These are phyloP conservation scores for Perizoma flavofasciatum DNA, from an alignment of 2,888 invertebrate genomes.

Conservation along the genomic window DNA sequence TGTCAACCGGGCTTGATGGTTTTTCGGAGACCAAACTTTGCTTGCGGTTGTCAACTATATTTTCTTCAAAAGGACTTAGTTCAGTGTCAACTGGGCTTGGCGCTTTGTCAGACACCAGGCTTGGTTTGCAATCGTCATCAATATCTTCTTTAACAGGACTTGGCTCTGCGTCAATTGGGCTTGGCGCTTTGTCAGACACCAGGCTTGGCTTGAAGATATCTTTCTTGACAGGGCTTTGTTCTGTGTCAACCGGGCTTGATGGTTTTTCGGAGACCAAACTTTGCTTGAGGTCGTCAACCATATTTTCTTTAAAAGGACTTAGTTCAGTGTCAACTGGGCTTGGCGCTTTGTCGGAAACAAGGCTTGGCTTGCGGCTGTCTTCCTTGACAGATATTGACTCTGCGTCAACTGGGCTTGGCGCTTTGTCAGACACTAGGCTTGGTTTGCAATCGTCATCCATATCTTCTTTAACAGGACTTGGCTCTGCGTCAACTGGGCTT, in stretches of 20 bases:
- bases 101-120: constrained; percentile 1
- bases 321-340: constrained; percentile 8
- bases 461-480: constrained; percentile 19
- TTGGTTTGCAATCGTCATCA: constrained; percentile 10
- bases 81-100: constrained; percentile 14
- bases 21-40: constrained; percentile 12
- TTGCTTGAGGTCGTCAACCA: neutral
- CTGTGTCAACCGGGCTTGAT: constrained; percentile 11
- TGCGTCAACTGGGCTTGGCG: constrained; percentile 17
- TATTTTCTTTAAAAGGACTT: constrained; percentile 2
- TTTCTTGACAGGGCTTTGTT: constrained; percentile 9
- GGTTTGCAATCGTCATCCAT: neutral
- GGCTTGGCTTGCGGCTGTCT: constrained; percentile 18
- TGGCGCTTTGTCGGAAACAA: constrained; percentile 5
- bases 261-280: constrained; percentile 21
- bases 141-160: constrained; percentile 10
- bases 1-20: constrained; percentile 2
- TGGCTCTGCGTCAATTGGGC: neutral
- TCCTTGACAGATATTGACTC: neutral
- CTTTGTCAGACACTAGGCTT: constrained; percentile 10
- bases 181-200: constrained; percentile 9
- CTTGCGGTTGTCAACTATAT: neutral
- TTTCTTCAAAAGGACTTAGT: constrained; percentile 6
- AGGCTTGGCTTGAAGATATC: neutral
- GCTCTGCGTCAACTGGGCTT: constrained; percentile 21